These are phyloP conservation scores for Coregonus clupeaformis DNA, from an alignment of 2,113 vertebrate species.

Conservation along the genomic window DNA sequence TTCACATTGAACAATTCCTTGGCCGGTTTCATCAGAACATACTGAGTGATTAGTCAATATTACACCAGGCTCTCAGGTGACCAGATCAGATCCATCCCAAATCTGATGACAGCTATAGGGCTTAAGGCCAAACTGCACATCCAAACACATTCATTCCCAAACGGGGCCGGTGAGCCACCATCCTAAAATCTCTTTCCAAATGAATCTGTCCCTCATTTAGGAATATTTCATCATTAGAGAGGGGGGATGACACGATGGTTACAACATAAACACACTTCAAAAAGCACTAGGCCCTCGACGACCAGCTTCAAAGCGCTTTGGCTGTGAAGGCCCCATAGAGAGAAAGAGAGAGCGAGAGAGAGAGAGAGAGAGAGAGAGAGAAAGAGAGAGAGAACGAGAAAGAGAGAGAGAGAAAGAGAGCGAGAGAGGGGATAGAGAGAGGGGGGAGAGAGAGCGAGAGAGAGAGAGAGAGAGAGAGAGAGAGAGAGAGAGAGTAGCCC, in stretches of 20 bases:
- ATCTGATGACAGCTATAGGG: conserved; percentile 25
- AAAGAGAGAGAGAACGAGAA: not conserved
- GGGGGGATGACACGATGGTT: conserved; percentile 20
- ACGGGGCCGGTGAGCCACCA: conserved; percentile 2
- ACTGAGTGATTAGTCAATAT: no score
- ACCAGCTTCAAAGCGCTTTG: not conserved
- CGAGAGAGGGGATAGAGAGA: not conserved
- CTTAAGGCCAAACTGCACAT: conserved; percentile 34
- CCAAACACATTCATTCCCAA: conserved; percentile 33
- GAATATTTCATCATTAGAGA: conserved; percentile 40
- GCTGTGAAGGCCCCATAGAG: no score
- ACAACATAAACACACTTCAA: conserved; percentile 33
- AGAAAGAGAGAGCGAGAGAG: no score
- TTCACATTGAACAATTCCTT: no score
- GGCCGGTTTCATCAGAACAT: no score
- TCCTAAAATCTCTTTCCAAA: not conserved
- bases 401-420: conserved; percentile 9
- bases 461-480: not conserved
- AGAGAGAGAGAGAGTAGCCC: not conserved
- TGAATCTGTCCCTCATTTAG: conserved; percentile 35
- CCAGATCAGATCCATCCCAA: not conserved
- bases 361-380: no score
- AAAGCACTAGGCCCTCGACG: not conserved
- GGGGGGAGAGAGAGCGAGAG: not conserved
- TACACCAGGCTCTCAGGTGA: no score